phyloP scores from a whole-genome alignment of 2,888 invertebrate species.

The Scaptomyza tumidula region DNA sequence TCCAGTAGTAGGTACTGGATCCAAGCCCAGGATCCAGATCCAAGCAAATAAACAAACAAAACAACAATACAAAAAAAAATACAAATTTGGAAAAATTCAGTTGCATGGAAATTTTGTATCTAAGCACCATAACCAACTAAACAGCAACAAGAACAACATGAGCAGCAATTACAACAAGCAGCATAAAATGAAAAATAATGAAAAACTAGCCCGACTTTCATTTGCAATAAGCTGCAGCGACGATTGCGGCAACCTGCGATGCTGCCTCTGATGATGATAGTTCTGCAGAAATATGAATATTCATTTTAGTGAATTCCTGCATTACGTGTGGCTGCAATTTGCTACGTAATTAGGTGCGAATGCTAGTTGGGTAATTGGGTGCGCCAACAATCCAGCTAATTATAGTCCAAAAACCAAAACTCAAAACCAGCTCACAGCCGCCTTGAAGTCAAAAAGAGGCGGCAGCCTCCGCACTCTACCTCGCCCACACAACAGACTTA shows the following conservation, averaged over 20 bases:
- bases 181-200: constrained; percentile 61
- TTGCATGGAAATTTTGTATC: constrained; percentile 54
- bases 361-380: constrained; percentile 65
- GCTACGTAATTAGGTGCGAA: constrained; percentile 70
- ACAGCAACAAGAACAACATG: constrained; percentile 10
- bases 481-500: constrained; percentile 4
- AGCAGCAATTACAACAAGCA: constrained; percentile 19
- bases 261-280: constrained; percentile 5
- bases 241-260: constrained; percentile 41
- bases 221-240: constrained; percentile 59
- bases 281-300: constrained; percentile 69
- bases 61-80: constrained; percentile 23
- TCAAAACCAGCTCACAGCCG: constrained; percentile 14
- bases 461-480: background rate
- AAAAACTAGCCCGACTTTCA: constrained; percentile 56
- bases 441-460: background rate
- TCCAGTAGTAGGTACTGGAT: constrained; percentile 8
- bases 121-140: constrained; percentile 8
- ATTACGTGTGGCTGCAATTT: constrained; percentile 57
- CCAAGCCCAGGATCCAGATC: constrained; percentile 19
- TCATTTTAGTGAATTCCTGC: constrained; percentile 69
- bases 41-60: constrained; percentile 33
- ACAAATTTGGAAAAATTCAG: constrained; percentile 17
- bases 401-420: constrained; percentile 50
- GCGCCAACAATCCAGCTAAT: constrained; percentile 61